A percentile compares a stretch with the other conserved stretches of the same genome.
Conservation (phyloP, 37 sponge, comb jelly and placozoan genomes). For the Corticium candelabrum region DNA sequence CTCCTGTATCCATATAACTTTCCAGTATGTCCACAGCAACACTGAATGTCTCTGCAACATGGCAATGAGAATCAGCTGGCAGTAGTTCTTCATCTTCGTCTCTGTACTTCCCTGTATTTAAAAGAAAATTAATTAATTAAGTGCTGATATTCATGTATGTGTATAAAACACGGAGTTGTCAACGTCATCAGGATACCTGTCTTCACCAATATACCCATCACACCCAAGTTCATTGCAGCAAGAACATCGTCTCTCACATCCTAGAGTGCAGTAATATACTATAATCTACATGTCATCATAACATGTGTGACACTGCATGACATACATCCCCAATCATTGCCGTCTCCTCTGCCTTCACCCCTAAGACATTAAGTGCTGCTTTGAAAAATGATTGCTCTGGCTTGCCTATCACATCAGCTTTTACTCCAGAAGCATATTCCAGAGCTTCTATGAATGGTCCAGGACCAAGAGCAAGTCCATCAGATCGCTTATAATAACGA, state of each 20-base stretch:
- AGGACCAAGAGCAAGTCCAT: constrained; percentile 43
- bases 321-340: constrained; percentile 73
- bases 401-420: constrained; percentile 45
- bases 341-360: constrained; percentile 18
- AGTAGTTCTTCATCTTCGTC: too few relatives aligned
- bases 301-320: background rate
- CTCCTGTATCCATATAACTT: too few relatives aligned
- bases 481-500: constrained; percentile 34
- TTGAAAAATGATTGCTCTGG: constrained; percentile 34
- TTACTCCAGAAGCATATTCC: constrained; percentile 45
- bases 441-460: constrained; percentile 64
- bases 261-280: constrained; percentile 7
- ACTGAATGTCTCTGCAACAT: too few relatives aligned
- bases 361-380: constrained; percentile 22
- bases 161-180: too few relatives aligned
- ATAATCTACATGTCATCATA: background rate
- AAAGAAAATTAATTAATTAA: too few relatives aligned
- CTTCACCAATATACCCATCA: constrained; percentile 47
- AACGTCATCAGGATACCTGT: too few relatives aligned
- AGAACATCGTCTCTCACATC: constrained; percentile 45
- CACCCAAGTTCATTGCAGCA: constrained; percentile 41
- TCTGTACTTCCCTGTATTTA: too few relatives aligned
- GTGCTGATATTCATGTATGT: too few relatives aligned
- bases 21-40: too few relatives aligned
- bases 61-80: too few relatives aligned